A percentile compares a stretch with the other conserved stretches of the same genome.
These are phyloP conservation scores for Ophonus ardosiacus DNA, from an alignment of 2,888 invertebrate species.

Conservation along the genomic window DNA sequence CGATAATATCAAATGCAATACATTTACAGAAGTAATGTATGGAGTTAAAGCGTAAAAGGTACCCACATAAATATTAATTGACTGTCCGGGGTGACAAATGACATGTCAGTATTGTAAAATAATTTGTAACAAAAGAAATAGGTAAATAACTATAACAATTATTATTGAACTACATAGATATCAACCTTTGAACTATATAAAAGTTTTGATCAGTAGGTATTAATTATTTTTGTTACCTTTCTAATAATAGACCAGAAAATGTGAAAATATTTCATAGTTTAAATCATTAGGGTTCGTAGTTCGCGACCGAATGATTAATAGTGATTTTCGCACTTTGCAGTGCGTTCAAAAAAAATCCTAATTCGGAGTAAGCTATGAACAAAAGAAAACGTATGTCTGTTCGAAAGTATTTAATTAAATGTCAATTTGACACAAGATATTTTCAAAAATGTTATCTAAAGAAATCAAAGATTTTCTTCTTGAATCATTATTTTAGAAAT, in stretches of 20 bases:
- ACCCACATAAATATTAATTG: constrained; percentile 47
- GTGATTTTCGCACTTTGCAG: too few relatives aligned
- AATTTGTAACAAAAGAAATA: constrained; percentile 37
- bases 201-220: not conserved
- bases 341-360: too few relatives aligned
- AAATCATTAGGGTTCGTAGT: too few relatives aligned
- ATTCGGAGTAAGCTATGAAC: too few relatives aligned
- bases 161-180: not conserved
- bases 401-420: too few relatives aligned
- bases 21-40: constrained; percentile 36
- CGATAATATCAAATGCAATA: constrained; percentile 50
- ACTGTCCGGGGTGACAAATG: constrained; percentile 48
- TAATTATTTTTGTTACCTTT: not conserved
- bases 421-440: too few relatives aligned
- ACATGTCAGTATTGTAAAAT: constrained; percentile 16
- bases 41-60: constrained; percentile 27
- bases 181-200: not conserved
- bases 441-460: too few relatives aligned
- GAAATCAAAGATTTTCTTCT: too few relatives aligned
- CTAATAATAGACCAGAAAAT: not conserved
- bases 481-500: too few relatives aligned
- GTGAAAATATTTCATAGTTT: too few relatives aligned
- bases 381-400: too few relatives aligned
- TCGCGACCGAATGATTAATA: too few relatives aligned
- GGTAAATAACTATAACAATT: constrained; percentile 13